Evolutionary conservation across 2,888 invertebrate species (phyloP), one percentile per base, ranked within the genome.

Genomic region (Malthinus flaveolus): DNA sequence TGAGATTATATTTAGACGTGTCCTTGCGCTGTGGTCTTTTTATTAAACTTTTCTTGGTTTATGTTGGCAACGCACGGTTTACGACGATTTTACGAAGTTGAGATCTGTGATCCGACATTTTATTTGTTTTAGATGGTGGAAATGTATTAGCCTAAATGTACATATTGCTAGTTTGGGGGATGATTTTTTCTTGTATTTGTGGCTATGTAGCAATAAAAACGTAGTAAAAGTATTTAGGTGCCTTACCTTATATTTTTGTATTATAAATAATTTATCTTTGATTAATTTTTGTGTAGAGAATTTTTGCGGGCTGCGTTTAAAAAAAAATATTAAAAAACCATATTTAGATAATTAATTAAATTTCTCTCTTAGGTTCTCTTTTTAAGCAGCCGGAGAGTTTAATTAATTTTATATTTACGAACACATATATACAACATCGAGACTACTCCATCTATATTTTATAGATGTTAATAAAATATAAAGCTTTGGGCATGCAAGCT

Each of bases 121-220:
- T 73, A 72, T 73, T 70, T 66, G 67, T 72, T 74, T 72, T 73
- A 73, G 73, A 74, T 74, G 74, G 73, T 66, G 61, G 65, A 71
- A 73, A 71, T 71, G 74, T 75, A 75, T 74, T 75, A 75, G 73
- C 52, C 72, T 68, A 68, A 74, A 74, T 74, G 75, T 72, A 72
- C 71, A 71, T 73, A 73, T 74, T 62, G 71, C 70, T 69, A 59
- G 65, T 73, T 73, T 70, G 68, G 68, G 69, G 70, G 71, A 74
- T 74, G 75, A 75, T 75, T 75, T 75, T 75, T 75, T 74, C 74
- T 71, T 73, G 75, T 74, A 75, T 75, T 69, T 73, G 71, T 63
- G 70, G 63, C 72, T 74, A 72, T 71, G 66, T 71, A 65, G 65
- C 69, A 69, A 68, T 74, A 75, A 75, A 74, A 75, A 68, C 51